Percentiles rank a stretch among this genome's conserved stretches.
Evolutionary conservation across 1,140 invertebrate species (phyloP).

Genomic region (Neodiprion pinetum): DNA sequence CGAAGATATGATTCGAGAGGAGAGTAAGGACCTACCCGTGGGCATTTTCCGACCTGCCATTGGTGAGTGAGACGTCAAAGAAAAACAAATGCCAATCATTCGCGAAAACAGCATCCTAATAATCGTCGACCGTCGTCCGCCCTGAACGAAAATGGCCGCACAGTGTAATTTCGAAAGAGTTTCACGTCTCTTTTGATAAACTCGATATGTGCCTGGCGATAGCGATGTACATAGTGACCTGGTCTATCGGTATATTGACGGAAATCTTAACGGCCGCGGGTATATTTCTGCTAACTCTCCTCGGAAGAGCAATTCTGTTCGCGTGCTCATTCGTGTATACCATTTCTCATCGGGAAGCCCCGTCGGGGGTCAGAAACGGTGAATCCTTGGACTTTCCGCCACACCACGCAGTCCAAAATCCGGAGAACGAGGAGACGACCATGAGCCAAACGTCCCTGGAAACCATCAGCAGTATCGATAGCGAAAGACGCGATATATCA

Average conservation of each 20-base stretch:
- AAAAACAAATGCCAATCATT: background rate
- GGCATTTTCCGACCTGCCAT: conserved; percentile 72
- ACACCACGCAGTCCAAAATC: conserved; percentile 47
- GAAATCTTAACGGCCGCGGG: conserved; percentile 37
- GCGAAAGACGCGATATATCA: background rate
- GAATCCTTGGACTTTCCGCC: conserved; percentile 20
- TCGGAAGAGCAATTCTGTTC: conserved; percentile 43
- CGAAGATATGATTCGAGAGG: conserved; percentile 68
- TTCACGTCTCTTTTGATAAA: background rate
- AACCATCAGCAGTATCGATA: conserved; percentile 34
- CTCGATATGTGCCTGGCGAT: conserved; percentile 53
- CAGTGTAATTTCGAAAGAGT: background rate
- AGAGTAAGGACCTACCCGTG: conserved; percentile 68
- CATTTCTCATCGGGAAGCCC: conserved; percentile 27
- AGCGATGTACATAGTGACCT: conserved; percentile 46
- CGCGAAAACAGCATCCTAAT: background rate
- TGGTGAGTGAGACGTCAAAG: conserved; percentile 52
- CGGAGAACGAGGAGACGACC: conserved; percentile 36
- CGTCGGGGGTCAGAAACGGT: conserved; percentile 1
- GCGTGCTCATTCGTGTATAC: conserved; percentile 42
- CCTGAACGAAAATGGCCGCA: background rate
- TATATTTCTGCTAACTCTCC: conserved; percentile 40
- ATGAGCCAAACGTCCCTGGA: conserved; percentile 41
- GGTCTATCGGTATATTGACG: conserved; percentile 36
- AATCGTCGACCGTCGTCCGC: background rate